A percentile compares a stretch with the other conserved stretches of the same genome.
Evolutionary conservation across 2,888 invertebrate genomes (phyloP).

Genomic region (Ariolimax columbianus): DNA sequence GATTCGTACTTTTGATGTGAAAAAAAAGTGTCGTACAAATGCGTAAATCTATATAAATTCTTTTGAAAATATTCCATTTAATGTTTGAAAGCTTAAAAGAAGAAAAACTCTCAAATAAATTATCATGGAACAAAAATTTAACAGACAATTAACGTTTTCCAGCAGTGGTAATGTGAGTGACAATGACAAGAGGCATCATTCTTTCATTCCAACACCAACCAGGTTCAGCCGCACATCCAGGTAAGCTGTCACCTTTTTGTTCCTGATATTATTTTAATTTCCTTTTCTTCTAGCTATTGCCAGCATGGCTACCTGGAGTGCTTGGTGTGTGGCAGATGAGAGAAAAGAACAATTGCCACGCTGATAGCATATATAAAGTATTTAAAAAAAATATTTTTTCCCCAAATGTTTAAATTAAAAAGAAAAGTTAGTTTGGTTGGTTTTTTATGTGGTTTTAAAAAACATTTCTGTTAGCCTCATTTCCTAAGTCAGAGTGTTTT

Average conservation of each 20-base stretch:
- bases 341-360: too few relatives aligned
- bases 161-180: neutral
- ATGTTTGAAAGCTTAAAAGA: neutral
- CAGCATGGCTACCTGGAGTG: too few relatives aligned
- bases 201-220: constrained; percentile 20
- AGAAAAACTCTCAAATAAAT: neutral
- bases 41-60: neutral
- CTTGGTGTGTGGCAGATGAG: too few relatives aligned
- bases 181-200: neutral
- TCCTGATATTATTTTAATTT: neutral
- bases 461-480: too few relatives aligned
- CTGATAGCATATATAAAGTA: too few relatives aligned
- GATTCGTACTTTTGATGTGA: too few relatives aligned
- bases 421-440: too few relatives aligned
- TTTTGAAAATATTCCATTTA: too few relatives aligned
- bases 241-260: neutral
- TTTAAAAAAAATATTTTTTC: too few relatives aligned
- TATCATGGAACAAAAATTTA: neutral
- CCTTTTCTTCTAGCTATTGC: neutral
- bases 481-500: too few relatives aligned
- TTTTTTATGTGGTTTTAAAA: too few relatives aligned
- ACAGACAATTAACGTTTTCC: neutral
- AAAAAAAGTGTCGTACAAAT: neutral
- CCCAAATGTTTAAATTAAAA: too few relatives aligned
- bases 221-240: constrained; percentile 1